Conservation (phyloP, 2,113 vertebrate species). For the Pachyramphus minor region DNA sequence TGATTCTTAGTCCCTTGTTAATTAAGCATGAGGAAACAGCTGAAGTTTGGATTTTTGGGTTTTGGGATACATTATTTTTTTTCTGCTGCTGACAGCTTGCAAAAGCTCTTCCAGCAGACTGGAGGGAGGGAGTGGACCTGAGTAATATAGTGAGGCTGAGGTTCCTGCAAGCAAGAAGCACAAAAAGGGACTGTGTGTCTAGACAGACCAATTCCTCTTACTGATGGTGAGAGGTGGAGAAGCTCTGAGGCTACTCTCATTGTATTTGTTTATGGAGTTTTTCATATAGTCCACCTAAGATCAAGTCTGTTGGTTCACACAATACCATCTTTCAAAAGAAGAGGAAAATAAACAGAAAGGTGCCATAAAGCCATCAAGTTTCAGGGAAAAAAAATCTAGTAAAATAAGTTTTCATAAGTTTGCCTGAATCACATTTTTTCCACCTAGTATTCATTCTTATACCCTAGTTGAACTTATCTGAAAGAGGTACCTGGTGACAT, state of each 20-base stretch:
- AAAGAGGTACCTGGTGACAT: neutral
- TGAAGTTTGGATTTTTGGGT: neutral
- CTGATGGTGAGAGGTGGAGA: neutral
- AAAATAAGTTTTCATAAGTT: neutral
- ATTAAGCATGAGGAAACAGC: neutral
- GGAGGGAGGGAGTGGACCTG: neutral
- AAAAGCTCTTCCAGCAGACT: neutral
- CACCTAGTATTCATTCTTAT: neutral
- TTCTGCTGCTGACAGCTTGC: neutral
- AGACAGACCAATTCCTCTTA: neutral
- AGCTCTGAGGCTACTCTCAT: neutral
- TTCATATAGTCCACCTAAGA: neutral
- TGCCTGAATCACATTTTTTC: neutral
- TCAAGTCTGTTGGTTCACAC: neutral
- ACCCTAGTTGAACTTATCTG: neutral
- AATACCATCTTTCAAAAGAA: neutral
- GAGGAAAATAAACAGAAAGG: neutral
- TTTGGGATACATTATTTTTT: neutral
- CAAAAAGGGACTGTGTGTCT: fast-evolving
- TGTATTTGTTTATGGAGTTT: neutral
- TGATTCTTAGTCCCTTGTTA: neutral
- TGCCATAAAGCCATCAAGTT: neutral
- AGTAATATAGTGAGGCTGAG: neutral
- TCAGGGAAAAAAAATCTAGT: neutral
- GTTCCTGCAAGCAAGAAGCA: neutral